These are phyloP conservation scores for Ctenosaura bakeri DNA, from an alignment of 2,797 vertebrate genomes.

Conservation along the genomic window DNA sequence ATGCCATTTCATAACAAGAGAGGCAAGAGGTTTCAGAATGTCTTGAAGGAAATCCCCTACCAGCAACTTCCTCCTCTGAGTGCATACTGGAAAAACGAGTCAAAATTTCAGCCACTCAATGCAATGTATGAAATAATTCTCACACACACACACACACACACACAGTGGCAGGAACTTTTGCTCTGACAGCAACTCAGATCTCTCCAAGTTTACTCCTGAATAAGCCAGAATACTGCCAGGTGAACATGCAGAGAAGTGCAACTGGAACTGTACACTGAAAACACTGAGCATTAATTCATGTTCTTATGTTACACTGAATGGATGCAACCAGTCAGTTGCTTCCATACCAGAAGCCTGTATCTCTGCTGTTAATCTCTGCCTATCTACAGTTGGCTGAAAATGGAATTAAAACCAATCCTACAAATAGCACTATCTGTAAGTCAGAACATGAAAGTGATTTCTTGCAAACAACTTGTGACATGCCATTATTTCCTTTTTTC, in stretches of 20 bases:
- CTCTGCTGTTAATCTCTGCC: neutral
- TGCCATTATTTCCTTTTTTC: too few species aligned
- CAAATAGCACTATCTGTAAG: neutral
- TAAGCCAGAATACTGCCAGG: neutral
- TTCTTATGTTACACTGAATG: neutral
- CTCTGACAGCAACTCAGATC: neutral
- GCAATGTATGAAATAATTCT: neutral
- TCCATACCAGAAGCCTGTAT: neutral
- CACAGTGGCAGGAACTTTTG: neutral
- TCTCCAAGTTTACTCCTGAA: neutral
- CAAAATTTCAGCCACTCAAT: neutral
- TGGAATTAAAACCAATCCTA: neutral
- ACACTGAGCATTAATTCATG: neutral
- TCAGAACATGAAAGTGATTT: too few species aligned
- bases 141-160: too few species aligned
- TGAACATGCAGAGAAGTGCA: neutral
- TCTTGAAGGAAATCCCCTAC: constrained; percentile 32
- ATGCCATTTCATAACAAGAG: constrained; percentile 21
- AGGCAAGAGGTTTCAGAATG: constrained; percentile 38
- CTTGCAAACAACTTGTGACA: too few species aligned
- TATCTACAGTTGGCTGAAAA: neutral
- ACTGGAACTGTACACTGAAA: neutral
- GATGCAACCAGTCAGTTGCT: neutral
- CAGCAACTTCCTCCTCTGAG: constrained; percentile 28
- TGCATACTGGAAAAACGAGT: neutral